Base-by-base conservation (phyloP, 2,113 vertebrate species). In the Limnothrissa miodon region DNA sequence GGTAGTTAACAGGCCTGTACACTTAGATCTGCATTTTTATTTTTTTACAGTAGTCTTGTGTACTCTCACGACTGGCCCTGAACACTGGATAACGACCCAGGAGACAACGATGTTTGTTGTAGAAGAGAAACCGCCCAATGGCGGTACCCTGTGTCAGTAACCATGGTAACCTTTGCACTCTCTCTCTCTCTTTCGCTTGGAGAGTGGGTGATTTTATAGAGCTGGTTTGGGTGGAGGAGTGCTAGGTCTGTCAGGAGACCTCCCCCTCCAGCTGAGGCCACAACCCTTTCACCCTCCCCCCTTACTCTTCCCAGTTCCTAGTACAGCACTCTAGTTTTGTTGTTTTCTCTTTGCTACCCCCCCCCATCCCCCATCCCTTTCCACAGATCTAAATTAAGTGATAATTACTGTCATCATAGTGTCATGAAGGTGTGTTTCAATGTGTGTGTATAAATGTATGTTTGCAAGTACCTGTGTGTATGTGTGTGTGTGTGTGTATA, bases 221-320 rank as follows among this genome's bases (percentile, higher is more conserved):
- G 10, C 25, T 29, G 59, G 59, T 62, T 62, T 62, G 59, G 59
- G 9, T 62, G 59, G 59, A 25, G 59, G n/a, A 29, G 59, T 62
- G 13, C n/a, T 0, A 62, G 59, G 8, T 8, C 23, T 62, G n/a
- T 62, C 59, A 62, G 59, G 59, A 62, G 59, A 62, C n/a, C 1
- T 25, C n/a, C 9, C 23, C 6, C 6, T 25, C n/a, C 23, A 62
- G 59, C 51, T 62, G 59, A 62, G 59, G 59, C 59, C 25, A 62
- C 59, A 62, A 62, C 59, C 59, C 11, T 9, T 11, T n/a, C 59
- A 5, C n/a, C 7, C 2, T 83, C 84, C 81, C 78, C 0, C 81
- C 82, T 78, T 85, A 80, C 78, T 53, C 25, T 79, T 84, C 87
- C 78, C 80, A 1, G 25, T 11, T 29, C 13, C 62, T 25, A 21